A percentile compares a stretch with the other conserved stretches of the same genome.
Evolutionary conservation across 2,888 invertebrate genomes (phyloP).

Genomic region (Leptinotarsa rubiginosa): DNA sequence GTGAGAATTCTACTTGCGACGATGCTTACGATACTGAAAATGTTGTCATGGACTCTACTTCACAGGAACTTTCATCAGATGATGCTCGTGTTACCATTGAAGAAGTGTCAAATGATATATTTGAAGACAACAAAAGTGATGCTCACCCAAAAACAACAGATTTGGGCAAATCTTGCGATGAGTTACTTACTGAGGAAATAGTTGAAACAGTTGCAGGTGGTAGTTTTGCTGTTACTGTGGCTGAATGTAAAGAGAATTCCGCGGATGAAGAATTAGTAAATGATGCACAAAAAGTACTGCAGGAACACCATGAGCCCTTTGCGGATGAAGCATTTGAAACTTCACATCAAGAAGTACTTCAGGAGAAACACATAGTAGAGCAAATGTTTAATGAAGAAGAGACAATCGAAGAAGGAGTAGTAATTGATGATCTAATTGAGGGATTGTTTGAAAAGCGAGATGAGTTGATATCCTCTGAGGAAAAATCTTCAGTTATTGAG

Average conservation of each 20-base stretch:
- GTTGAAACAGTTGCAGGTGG: neutral
- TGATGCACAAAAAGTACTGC: neutral
- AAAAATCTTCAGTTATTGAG: neutral
- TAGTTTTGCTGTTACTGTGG: neutral
- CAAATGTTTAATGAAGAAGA: neutral
- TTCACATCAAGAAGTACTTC: neutral
- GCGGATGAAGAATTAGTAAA: neutral
- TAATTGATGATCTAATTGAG: neutral
- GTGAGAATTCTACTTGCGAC: neutral
- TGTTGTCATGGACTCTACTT: neutral
- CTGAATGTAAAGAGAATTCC: too few species aligned
- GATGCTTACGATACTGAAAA: neutral
- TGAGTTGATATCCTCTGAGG: neutral
- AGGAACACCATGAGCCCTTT: neutral
- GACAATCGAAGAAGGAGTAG: neutral
- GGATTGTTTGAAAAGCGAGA: conserved; percentile 6
- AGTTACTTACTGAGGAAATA: neutral
- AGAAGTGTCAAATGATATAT: neutral
- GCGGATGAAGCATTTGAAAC: neutral
- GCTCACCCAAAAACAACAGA: too few species aligned
- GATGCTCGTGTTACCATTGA: neutral
- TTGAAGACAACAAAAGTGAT: neutral
- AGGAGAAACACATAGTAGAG: neutral
- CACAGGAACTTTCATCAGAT: neutral
- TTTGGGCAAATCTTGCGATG: neutral